Conservation (phyloP, 2,113 vertebrate genomes). For the Setophaga petechia region DNA sequence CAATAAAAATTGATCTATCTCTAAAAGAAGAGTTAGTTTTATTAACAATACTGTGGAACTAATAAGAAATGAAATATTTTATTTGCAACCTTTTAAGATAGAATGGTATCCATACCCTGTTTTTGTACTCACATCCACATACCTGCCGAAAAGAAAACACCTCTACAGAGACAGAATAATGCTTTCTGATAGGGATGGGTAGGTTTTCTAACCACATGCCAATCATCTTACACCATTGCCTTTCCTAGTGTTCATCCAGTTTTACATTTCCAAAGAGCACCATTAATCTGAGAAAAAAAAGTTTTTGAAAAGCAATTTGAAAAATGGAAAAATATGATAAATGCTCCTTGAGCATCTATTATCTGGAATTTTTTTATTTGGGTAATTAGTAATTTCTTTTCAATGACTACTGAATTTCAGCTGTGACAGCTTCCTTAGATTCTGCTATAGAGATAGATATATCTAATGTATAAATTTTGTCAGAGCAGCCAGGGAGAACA, state of each 20-base stretch:
- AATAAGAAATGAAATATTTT: neutral
- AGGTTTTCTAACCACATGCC: neutral
- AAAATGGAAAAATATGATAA: neutral
- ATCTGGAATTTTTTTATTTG: rapidly evolving
- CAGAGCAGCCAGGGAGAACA: neutral
- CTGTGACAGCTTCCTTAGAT: neutral
- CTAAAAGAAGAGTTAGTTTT: neutral
- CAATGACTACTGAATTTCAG: neutral
- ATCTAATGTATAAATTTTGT: neutral
- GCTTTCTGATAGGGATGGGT: neutral
- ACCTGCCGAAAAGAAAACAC: neutral
- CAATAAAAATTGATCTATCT: neutral
- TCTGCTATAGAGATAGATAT: neutral
- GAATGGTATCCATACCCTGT: neutral
- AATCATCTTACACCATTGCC: neutral
- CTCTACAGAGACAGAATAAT: neutral
- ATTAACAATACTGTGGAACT: neutral
- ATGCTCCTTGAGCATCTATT: neutral
- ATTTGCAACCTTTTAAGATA: neutral
- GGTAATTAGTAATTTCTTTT: neutral
- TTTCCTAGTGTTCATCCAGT: neutral
- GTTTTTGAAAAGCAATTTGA: neutral
- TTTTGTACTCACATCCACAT: neutral
- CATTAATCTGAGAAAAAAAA: neutral
- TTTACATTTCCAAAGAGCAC: neutral